A percentile compares a stretch with the other conserved stretches of the same genome.
Evolutionary conservation across 2,888 invertebrate species (phyloP).

Genomic region (Aspidiotus rigidus): DNA sequence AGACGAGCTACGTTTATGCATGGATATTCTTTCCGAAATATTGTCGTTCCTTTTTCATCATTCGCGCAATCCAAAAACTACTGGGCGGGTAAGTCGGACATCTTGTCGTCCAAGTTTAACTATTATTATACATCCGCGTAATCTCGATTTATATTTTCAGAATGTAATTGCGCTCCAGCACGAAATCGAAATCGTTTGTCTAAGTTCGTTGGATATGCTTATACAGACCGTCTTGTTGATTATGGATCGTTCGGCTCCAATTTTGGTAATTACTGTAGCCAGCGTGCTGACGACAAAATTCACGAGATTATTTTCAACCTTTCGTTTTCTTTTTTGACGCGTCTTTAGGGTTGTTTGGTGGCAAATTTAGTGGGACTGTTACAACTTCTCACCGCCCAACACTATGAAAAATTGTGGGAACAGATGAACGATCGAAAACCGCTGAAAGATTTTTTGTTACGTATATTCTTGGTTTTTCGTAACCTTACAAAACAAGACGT

Average conservation of each 20-base stretch:
- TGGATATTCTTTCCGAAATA: conserved; percentile 78
- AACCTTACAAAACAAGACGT: conserved; percentile 69
- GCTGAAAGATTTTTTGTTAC: conserved; percentile 73
- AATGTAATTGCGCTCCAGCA: conserved; percentile 48
- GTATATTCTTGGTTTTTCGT: conserved; percentile 69
- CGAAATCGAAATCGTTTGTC: conserved; percentile 72
- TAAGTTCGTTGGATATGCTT: conserved; percentile 70
- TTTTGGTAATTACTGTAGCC: conserved; percentile 47
- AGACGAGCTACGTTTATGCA: conserved; percentile 72
- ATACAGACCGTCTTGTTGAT: conserved; percentile 76
- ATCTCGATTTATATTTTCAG: neutral
- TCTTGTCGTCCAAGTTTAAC: no score
- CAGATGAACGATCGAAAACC: conserved; percentile 67
- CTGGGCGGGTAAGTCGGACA: neutral
- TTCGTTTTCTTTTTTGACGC: neutral
- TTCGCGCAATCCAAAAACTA: conserved; percentile 42
- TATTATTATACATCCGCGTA: no score
- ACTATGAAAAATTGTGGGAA: conserved; percentile 79
- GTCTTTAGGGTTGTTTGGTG: conserved; percentile 66
- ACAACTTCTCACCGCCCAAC: conserved; percentile 75
- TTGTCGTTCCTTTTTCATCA: conserved; percentile 56
- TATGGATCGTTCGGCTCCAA: conserved; percentile 64
- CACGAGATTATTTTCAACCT: neutral
- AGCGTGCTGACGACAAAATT: neutral
- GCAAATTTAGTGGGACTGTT: conserved; percentile 76